Base-by-base conservation (phyloP, 1,140 invertebrate species). In the Medauroidea extradentata region DNA sequence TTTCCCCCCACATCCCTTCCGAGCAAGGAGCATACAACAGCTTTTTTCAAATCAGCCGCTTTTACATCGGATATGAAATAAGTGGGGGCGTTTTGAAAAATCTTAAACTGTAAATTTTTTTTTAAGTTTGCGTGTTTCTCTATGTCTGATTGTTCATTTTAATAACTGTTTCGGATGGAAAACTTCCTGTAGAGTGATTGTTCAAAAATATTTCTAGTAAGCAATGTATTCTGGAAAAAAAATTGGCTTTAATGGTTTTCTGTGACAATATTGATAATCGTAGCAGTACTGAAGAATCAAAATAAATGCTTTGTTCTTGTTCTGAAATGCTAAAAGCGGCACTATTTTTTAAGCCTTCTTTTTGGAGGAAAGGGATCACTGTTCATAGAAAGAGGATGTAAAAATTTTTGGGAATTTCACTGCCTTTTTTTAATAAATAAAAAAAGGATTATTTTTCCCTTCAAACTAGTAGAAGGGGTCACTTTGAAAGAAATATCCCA, bases 81-180 rank as follows among this genome's bases (percentile, higher is more conserved):
- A 19, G 21, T 24, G 70, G 59, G 59, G 65, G 71, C 69, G 72
- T 69, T 41, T 1, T 13, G 39, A 18, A 39, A 46, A 43, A 24
- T 56, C 56, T n/a, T 7, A 3, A 34, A 11, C 19, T 7, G 25
- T 50, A 59, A 16, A 8, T 21, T 23, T 27, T 48, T 9, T 25
- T 44, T 34, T 48, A 29, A 25, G 24, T 24, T 39, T 29, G 38
- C 23, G 38, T 44, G 50, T 62, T 41, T 29, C 25, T 57, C 39
- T 21, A n/a, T 51, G 23, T 42, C 58, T 51, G 9, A 19, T 16
- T 58, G 41, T 38, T n/a, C 25, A 29, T 43, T 43, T 43, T 43
- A 27, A 43, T 24, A 25, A 23, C 43, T 25, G 41, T 24, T 24
- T 54, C 34, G 3, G 8, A 7, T 34, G 29, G 11, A 34, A 34